Evolutionary conservation across 2,113 vertebrate species (phyloP).

Genomic region (Zosterops lateralis): DNA sequence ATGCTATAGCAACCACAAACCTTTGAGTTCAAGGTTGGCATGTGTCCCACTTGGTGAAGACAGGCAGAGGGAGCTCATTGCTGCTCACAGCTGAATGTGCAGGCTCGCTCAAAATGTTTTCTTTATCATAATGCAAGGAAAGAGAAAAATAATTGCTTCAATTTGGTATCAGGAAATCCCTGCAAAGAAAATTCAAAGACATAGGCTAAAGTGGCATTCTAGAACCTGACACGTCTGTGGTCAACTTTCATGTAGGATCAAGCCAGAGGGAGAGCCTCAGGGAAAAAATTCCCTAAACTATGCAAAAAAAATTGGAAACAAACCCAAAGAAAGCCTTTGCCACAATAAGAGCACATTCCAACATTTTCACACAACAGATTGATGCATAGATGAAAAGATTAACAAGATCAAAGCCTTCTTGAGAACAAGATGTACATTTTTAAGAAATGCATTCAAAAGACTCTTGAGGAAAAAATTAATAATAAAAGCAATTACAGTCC

Average conservation of each 20-base stretch:
- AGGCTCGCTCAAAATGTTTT: background rate
- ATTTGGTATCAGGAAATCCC: slow-evolving; percentile 10
- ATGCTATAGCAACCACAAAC: background rate
- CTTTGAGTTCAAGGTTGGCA: rapidly evolving
- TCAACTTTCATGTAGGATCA: slow-evolving; percentile 51
- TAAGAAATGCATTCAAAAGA: background rate
- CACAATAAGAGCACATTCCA: slow-evolving; percentile 24
- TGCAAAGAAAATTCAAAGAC: slow-evolving; percentile 49
- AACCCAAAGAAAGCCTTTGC: background rate
- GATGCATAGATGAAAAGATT: slow-evolving; percentile 56
- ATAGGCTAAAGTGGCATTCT: slow-evolving; percentile 7
- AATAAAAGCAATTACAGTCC: background rate
- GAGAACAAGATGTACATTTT: slow-evolving; percentile 17
- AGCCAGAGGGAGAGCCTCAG: slow-evolving; percentile 8
- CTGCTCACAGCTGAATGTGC: background rate
- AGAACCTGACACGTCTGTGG: slow-evolving; percentile 15
- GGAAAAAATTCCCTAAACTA: slow-evolving; percentile 36
- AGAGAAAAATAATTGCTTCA: background rate
- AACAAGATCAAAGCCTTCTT: slow-evolving; percentile 55
- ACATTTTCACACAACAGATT: slow-evolving; percentile 34
- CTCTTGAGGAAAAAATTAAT: background rate
- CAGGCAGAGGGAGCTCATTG: background rate
- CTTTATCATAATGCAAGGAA: background rate
- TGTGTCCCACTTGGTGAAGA: background rate
- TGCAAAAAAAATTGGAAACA: slow-evolving; percentile 16